Percentiles rank a stretch among this genome's conserved stretches.
These are phyloP conservation scores for Conistra vaccinii DNA, from an alignment of 2,888 invertebrate species.

Conservation along the genomic window DNA sequence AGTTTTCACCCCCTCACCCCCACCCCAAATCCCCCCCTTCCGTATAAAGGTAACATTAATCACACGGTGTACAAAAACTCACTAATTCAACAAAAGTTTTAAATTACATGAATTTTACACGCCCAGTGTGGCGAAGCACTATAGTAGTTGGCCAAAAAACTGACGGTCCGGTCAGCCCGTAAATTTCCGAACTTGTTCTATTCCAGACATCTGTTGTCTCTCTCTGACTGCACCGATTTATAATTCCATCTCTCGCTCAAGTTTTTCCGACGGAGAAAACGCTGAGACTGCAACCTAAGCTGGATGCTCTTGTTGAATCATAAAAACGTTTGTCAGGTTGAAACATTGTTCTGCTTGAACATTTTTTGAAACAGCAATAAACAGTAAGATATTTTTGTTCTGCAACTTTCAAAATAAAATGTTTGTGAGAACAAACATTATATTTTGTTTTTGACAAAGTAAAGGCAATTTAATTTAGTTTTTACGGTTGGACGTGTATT, in stretches of 20 bases:
- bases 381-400: conserved; percentile 50
- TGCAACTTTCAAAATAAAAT: no score
- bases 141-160: conserved; percentile 74
- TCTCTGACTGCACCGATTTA: conserved; percentile 65
- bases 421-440: conserved; percentile 19
- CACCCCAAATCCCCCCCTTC: conserved; percentile 33
- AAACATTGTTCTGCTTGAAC: conserved; percentile 48
- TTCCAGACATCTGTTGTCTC: conserved; percentile 76
- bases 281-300: conserved; percentile 59
- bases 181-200: conserved; percentile 78
- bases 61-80: conserved; percentile 74
- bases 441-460: conserved; percentile 47
- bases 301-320: conserved; percentile 56
- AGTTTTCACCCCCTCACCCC: conserved; percentile 72
- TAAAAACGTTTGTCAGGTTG: conserved; percentile 64
- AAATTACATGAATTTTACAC: conserved; percentile 78
- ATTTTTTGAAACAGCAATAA: conserved; percentile 61
- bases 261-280: conserved; percentile 64
- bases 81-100: conserved; percentile 75
- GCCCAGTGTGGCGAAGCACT: conserved; percentile 68
- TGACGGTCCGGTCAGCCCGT: conserved; percentile 72
- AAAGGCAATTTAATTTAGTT: conserved; percentile 60
- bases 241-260: conserved; percentile 65
- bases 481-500: conserved; percentile 56
- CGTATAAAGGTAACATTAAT: conserved; percentile 76